These are phyloP conservation scores for Lissonota sp. DNA, from an alignment of 2,888 invertebrate species.

Conservation along the genomic window DNA sequence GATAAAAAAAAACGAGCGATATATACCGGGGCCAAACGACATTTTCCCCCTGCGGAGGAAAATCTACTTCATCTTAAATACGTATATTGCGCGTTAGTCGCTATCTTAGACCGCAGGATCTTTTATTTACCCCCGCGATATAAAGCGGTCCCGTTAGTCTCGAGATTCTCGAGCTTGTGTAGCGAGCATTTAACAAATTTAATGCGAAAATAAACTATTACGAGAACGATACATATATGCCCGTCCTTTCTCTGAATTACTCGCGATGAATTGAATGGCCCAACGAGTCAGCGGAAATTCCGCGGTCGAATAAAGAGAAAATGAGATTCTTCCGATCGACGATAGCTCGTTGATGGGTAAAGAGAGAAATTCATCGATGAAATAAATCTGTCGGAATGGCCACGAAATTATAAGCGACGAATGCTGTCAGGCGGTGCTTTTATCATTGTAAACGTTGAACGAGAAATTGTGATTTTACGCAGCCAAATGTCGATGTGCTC, in stretches of 20 bases:
- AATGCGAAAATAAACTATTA: slow-evolving; percentile 24
- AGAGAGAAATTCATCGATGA: neutral
- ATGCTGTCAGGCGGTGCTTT: neutral
- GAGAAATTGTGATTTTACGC: neutral
- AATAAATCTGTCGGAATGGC: neutral
- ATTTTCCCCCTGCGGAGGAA: neutral
- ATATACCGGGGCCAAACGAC: slow-evolving; percentile 2
- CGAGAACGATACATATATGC: slow-evolving; percentile 15
- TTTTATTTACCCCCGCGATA: slow-evolving; percentile 34
- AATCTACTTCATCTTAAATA: slow-evolving; percentile 32
- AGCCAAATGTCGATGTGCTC: neutral
- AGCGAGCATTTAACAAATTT: slow-evolving; percentile 29
- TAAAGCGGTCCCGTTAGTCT: neutral
- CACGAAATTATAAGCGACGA: slow-evolving; percentile 3
- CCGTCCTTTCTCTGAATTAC: neutral
- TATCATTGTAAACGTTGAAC: neutral
- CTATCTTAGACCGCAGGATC: slow-evolving; percentile 3
- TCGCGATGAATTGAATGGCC: neutral
- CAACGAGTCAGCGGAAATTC: neutral
- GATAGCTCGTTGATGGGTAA: no score
- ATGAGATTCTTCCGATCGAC: neutral
- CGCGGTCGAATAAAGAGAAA: neutral
- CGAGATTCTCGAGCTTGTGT: neutral
- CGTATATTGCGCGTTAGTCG: slow-evolving; percentile 32
- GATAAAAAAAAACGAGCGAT: slow-evolving; percentile 27